A percentile compares a stretch with the other conserved stretches of the same genome.
Evolutionary conservation across 2,888 invertebrate genomes (phyloP).

Genomic region (Aethes cnicana): DNA sequence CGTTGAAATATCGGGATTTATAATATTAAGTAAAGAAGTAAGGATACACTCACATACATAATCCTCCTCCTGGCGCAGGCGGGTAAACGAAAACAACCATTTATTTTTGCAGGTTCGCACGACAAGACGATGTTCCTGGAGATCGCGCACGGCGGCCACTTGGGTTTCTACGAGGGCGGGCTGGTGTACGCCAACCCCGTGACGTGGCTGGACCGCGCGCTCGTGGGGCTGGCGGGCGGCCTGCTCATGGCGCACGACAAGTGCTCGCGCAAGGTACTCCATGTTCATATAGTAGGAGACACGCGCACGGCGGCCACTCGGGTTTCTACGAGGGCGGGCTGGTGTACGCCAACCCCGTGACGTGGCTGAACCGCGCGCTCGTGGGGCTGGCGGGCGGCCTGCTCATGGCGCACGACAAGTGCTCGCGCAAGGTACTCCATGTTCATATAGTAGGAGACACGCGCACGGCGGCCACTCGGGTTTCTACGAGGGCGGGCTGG

Average conservation of each 20-base stretch:
- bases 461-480: constrained; percentile 97
- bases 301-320: constrained; percentile 95
- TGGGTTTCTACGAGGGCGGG: constrained; percentile 97
- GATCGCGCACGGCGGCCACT: constrained; percentile 95
- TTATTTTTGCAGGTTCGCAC: constrained; percentile 80
- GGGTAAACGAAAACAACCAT: neutral
- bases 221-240: constrained; percentile 91
- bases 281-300: too few relatives aligned
- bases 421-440: constrained; percentile 52
- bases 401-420: constrained; percentile 82
- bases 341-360: constrained; percentile 93
- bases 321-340: constrained; percentile 97
- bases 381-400: constrained; percentile 90
- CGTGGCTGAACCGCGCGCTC: constrained; percentile 95
- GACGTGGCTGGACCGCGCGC: constrained; percentile 95
- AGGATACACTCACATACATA: too few relatives aligned
- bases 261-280: constrained; percentile 53
- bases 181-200: constrained; percentile 92
- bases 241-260: constrained; percentile 84
- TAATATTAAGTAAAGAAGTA: too few relatives aligned
- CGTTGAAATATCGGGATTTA: too few relatives aligned
- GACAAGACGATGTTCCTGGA: constrained; percentile 89
- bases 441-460: too few relatives aligned
- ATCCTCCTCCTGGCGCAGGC: too few relatives aligned
- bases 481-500: constrained; percentile 94